Evolutionary conservation across 2,888 invertebrate genomes (phyloP), one percentile per base, ranked within the genome.

Genomic region (Malacosoma neustria): DNA sequence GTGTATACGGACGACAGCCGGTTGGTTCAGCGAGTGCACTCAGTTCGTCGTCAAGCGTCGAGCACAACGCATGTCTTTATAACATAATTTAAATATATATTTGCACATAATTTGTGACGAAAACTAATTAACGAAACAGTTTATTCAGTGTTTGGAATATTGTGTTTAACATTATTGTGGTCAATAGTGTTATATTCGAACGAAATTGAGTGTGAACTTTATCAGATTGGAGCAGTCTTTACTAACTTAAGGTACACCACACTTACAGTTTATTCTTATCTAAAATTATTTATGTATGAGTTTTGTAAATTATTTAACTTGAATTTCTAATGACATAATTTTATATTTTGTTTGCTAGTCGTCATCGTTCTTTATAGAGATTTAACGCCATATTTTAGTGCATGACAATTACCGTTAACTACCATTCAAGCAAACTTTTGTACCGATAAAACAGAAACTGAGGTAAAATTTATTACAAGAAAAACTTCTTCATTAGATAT

Each of bases 181-280:
- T 45, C 42, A 43, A 22, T 22, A 22, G 9, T 5, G 5, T 5
- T 22, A 22, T 22, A 2, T 22, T 22, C 9, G 9, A 22, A 9
- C 5, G 22, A 22, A 22, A 22, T 22, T 22, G 9, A 22, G 22
- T 22, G 22, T 9, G 5, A 9, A 2, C 5, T 22, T 22, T 7
- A 22, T 3, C 7, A 22, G 9, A 5, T 22, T 22, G 22, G 22
- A 22, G 22, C 22, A 3, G 22, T 22, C 4, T 22, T 22, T 7
- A 22, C 22, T 7, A 22, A 5, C 9, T 22, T 4, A 22, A 22
- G 22, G 22, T 22, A 22, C 22, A 7, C 6, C 22, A 7, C 9
- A 22, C 9, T 22, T 22, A 9, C 22, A 22, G 5, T 22, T 5
- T 22, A 22, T 5, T 22, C 5, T 22, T 22, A 22, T 22, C 22